Conservation (phyloP, 2,797 vertebrate species). For the Pelochelys cantorii region DNA sequence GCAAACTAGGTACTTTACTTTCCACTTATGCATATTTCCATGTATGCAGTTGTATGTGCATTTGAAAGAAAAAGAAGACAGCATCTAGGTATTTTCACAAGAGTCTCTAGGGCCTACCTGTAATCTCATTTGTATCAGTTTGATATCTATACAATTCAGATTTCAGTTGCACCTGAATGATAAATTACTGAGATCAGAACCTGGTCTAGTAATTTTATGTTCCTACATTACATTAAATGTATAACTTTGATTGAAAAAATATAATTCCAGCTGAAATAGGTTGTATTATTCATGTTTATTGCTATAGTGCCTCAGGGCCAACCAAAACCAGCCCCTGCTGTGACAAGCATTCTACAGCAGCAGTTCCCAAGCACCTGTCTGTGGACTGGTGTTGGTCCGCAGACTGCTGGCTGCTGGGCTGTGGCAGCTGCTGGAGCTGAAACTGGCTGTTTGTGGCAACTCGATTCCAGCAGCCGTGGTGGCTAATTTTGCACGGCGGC, state of each 20-base stretch:
- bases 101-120: background rate
- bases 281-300: background rate
- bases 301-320: background rate
- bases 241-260: background rate
- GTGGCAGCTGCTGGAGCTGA: too few species aligned
- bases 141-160: background rate
- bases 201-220: background rate
- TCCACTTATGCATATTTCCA: background rate
- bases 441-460: too few species aligned
- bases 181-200: conserved; percentile 6
- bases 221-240: background rate
- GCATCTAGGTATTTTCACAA: background rate
- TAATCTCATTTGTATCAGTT: background rate
- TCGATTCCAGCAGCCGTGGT: too few species aligned
- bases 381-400: too few species aligned
- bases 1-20: background rate
- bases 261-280: background rate
- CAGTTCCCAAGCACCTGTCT: too few species aligned
- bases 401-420: too few species aligned
- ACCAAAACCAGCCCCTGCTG: background rate
- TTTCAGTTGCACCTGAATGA: background rate
- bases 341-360: too few species aligned
- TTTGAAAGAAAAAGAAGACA: background rate
- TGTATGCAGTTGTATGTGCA: background rate
- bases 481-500: too few species aligned